Base-by-base conservation (phyloP, 2,113 vertebrate genomes). In the Rana temporaria region DNA sequence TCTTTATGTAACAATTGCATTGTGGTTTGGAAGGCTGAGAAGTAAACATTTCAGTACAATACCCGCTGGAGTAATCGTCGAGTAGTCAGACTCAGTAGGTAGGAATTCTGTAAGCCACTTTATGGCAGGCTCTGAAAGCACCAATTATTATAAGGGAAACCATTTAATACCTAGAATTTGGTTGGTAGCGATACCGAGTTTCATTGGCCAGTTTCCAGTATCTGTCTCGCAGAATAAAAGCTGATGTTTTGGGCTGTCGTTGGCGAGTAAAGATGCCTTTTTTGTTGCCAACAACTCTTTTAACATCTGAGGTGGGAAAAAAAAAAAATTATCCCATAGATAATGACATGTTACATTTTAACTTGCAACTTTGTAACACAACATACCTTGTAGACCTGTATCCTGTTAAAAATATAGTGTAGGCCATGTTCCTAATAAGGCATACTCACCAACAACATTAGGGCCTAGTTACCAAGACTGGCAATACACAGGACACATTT, bases 201-300 rank as follows among this genome's bases (percentile, higher is more conserved):
- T 95, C 93, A 6, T 99, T 98, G 53, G 96, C 96, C 81, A 99
- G 90, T 59, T 81, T 95, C 97, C 97, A 98, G 92, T 99, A 99
- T 67, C 98, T 90, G 59, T 98, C 94, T 86, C 90, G 94, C 75
- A 99, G 88, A 85, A 97, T 78, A 87, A 96, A 98, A 0, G 98
- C 98, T 0, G 95, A 93, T 0, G 92, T 81, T 89, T 99, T 99
- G 53, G 98, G 98, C 79, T 99, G 96, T 68, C 98, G 89, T 67
- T 99, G 96, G 0, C 98, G 94, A 19, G 90, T 99, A 86, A 99
- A 99, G 84, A 99, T 90, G 9, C 98, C 98, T 85, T 99, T 99
- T 86, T 95, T 98, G 88, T 99, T 99, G 1, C 98, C 98, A 65
- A 96, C 52, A 48, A 94, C 94, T 77, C 98, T 94, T 0, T 6